Conservation (phyloP, 2,888 invertebrate genomes). For the Noctua janthina region DNA sequence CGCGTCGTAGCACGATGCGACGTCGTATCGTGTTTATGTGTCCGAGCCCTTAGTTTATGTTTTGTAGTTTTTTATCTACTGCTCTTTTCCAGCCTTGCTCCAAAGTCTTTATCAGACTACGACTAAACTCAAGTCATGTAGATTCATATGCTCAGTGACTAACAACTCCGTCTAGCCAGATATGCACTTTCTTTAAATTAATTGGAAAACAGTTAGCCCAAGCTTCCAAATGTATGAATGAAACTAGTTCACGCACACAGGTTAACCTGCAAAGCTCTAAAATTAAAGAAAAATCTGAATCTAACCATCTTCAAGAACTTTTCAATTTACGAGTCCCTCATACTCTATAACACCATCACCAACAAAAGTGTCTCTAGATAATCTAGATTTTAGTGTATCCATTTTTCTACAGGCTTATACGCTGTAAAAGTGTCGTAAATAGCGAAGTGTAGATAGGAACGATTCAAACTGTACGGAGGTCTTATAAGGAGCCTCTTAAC, state of each 20-base stretch:
- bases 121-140: background rate
- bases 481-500: slow-evolving; percentile 32
- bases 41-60: too few species aligned
- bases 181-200: background rate
- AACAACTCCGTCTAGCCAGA: too few species aligned
- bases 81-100: too few species aligned
- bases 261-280: background rate
- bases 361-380: slow-evolving; percentile 47
- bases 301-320: background rate
- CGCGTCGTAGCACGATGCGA: too few species aligned
- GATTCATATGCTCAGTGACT: background rate
- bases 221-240: background rate
- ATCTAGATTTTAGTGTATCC: slow-evolving; percentile 57
- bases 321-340: slow-evolving; percentile 27
- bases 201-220: background rate
- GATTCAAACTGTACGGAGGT: slow-evolving; percentile 19
- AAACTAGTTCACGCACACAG: background rate
- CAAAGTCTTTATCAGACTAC: background rate
- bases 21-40: too few species aligned
- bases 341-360: slow-evolving; percentile 31
- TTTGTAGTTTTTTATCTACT: too few species aligned
- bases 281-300: background rate
- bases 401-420: slow-evolving; percentile 57
- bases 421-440: slow-evolving; percentile 64
- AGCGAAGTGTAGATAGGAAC: slow-evolving; percentile 44